Evolutionary conservation across 2,113 vertebrate genomes (phyloP), one percentile per base, ranked within the genome.

Genomic region (Hippocampus comes): DNA sequence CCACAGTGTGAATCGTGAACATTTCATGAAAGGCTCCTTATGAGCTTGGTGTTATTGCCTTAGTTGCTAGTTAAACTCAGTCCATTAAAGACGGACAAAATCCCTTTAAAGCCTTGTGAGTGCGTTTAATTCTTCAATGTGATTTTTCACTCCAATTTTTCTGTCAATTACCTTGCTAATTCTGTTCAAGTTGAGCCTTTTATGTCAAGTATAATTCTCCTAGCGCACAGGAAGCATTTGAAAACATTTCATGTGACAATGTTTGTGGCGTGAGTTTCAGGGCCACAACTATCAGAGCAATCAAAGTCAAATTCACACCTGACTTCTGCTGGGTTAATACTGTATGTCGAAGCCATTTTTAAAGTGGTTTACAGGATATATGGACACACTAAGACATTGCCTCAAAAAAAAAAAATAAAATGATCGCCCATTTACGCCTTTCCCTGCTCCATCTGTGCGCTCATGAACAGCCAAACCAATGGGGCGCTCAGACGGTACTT

Each of bases 21-120:
- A 75, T 72, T 38, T 63, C 75, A 78, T 66, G 51, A 75, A 34
- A 4, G 11, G 53, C 57, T 71, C 25, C 15, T 55, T 34, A 17
- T 1, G 8, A 67, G 64, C 61, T 71, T 55, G 7, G 7, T 1
- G 67, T 43, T 61, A 74, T 68, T 57, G 61, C 51, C 71, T 75
- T 68, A 67, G 56, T 78, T 71, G 63, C 66, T 65, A 72, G 65
- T 68, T 5, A 71, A 77, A 34, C 60, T 21, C 38, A n/a, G 27
- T 17, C 73, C 46, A 56, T 51, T 43, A 72, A 42, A 43, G 4
- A 43, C 43, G 68, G 20, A 76, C 23, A 72, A 68, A 63, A 9
- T 23, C 8, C 5, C 46, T 42, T 48, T 11, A 4, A 30, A 23
- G 10, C 34, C 17, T 38, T 20, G 30, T 15, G 4, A 11, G 30